Evolutionary conservation across 2,797 vertebrate genomes (phyloP), one percentile per base, ranked within the genome.

Genomic region (Lophius americanus): DNA sequence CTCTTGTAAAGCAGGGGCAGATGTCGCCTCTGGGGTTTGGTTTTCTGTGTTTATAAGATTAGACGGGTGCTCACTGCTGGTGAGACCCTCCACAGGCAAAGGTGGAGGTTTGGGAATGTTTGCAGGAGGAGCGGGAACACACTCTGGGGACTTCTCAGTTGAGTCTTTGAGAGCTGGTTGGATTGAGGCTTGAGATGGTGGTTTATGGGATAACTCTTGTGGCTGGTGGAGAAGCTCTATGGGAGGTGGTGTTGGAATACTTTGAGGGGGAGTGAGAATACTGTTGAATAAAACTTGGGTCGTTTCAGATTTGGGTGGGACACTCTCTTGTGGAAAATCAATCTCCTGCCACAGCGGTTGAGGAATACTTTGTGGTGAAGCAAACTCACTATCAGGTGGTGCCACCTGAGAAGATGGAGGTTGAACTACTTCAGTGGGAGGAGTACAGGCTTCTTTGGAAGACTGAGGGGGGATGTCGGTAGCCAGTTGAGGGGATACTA

Each of bases 1-100:
- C 0, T 96, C 94, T 56, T 95, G 93, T 80, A 86, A 90, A 77
- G 87, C 75, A 37, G 51, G 12, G 0, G 82, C 70, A 11, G 80
- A 37, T 6, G 78, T 87, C 68, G 85, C 70, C 50, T 90, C 90
- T 72, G 92, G 91, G 33, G 43, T 81, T 82, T 81, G 73, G 12
- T 49, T 71, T 65, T 91, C 85, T 75, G 66, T 63, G 44, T 32
- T 75, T 35, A 52, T 14, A 56, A 51, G 32, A 79, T 44, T 66
- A 9, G 67, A 46, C 57, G 88, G 68, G 8, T 70, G 59, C 60
- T 72, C 69, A 39, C 64, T 36, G 72, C 49, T 73, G 38, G 44
- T 57, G 53, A 61, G 68, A 62, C 13, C 59, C 56, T 73, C 48
- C 14, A 46, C 51, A 48, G 87, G 83, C 66, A 86, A 73, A 10